Evolutionary conservation across 2,113 vertebrate species (phyloP), one percentile per base, ranked within the genome.

Genomic region (Leptodactylus fuscus): DNA sequence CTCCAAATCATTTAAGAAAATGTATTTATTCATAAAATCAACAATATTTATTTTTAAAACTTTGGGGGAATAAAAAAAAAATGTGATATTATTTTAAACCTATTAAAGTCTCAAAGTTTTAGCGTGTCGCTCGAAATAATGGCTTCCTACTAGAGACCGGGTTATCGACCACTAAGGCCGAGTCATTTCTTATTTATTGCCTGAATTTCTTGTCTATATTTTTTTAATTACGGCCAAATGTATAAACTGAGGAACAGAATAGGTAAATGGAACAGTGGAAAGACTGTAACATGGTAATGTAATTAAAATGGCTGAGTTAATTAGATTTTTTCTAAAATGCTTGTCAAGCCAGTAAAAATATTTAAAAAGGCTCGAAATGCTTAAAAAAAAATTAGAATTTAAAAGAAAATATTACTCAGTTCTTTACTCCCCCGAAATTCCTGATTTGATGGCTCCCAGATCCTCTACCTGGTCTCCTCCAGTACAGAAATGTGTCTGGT

Each of bases 1-100:
- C 94, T 95, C 91, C 92, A 95, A 94, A 93, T 95, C 94, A 94
- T 94, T 93, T 93, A 92, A 94, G 92, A 93, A 94, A 95, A 95
- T 91, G 88, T 92, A 95, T 94, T 93, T 94, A 94, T 93, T 94
- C 93, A 92, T 91, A 93, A 93, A 93, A 94, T 94, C 93, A 93
- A 93, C 93, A 94, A 91, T 92, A 93, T 94, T 93, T 93, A 93
- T 92, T 93, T 95, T 94, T 91, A 83, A 91, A 49, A 88, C 90
- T 92, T 87, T 91, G 48, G 7, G 36, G 16, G 15, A 41, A 89
- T 91, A 44, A 44, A 44, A 74, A 83, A 82, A 75, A 83, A 82
- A 91, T 87, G 87, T 60, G 83, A 82, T 89, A 92, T 92, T 93
- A 87, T 88, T 91, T 73, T 85, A 91, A 88, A 89, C 74, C 87